Evolutionary conservation across 1,140 invertebrate genomes (phyloP).

Genomic region (Vollenhovia emeryi): DNA sequence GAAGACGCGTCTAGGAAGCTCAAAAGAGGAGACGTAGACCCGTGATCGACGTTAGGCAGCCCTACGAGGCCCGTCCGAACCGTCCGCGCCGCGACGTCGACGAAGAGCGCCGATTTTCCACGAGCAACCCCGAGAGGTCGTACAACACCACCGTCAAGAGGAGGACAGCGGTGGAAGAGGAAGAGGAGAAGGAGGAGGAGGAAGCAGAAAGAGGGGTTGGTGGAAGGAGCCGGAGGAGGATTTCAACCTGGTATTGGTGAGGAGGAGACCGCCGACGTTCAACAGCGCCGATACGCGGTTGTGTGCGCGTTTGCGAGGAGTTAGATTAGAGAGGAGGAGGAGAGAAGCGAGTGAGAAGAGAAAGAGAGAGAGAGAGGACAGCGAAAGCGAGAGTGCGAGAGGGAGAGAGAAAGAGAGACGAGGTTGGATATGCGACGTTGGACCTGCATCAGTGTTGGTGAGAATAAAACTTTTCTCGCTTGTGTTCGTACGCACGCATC

Average conservation of each 20-base stretch:
- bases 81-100: conserved; percentile 75
- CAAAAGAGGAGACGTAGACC: conserved; percentile 66
- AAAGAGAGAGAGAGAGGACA: conserved; percentile 15
- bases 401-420: conserved; percentile 62
- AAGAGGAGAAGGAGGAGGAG: conserved; percentile 66
- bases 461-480: conserved; percentile 85
- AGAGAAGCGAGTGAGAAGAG: conserved; percentile 53
- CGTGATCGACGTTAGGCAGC: conserved; percentile 72
- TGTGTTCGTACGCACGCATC: conserved; percentile 82
- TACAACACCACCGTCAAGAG: conserved; percentile 76
- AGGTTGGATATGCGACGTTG: conserved; percentile 69
- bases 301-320: conserved; percentile 78
- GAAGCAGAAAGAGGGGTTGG: conserved; percentile 72
- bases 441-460: conserved; percentile 75
- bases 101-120: conserved; percentile 80
- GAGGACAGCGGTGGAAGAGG: conserved; percentile 72
- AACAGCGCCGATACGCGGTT: conserved; percentile 63
- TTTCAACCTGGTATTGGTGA: conserved; percentile 76
- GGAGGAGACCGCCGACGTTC: conserved; percentile 73
- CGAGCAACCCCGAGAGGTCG: conserved; percentile 80
- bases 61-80: conserved; percentile 73
- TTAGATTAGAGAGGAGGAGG: conserved; percentile 82
- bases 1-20: conserved; percentile 64
- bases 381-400: conserved; percentile 42
- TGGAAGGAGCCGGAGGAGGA: conserved; percentile 77